phyloP scores from a whole-genome alignment of 2,888 invertebrate genomes.

The Polietes domitor region DNA sequence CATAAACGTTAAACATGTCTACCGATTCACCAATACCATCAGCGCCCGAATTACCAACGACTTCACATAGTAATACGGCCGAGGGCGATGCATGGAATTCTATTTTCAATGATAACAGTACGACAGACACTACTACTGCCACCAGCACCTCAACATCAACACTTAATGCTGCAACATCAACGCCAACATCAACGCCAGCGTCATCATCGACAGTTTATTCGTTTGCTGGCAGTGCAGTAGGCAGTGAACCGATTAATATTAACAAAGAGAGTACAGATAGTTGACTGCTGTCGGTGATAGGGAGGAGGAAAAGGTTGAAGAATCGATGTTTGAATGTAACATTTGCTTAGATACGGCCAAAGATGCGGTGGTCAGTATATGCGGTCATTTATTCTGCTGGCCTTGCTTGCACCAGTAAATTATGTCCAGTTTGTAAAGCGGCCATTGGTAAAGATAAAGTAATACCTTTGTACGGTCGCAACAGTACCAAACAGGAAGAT shows the following conservation, averaged over 20 bases:
- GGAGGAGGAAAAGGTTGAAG: slow-evolving; percentile 88
- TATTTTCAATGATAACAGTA: slow-evolving; percentile 49
- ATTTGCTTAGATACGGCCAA: slow-evolving; percentile 98
- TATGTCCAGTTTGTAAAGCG: slow-evolving; percentile 99
- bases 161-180: slow-evolving; percentile 20
- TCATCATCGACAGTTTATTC: slow-evolving; percentile 72
- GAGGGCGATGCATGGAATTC: slow-evolving; percentile 64
- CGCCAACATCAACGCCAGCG: slow-evolving; percentile 39
- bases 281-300: slow-evolving; percentile 58
- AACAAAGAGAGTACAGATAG: slow-evolving; percentile 49
- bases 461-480: slow-evolving; percentile 97
- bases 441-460: slow-evolving; percentile 98
- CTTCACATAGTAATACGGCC: slow-evolving; percentile 67
- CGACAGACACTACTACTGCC: too few species aligned
- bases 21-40: slow-evolving; percentile 68
- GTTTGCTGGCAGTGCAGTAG: slow-evolving; percentile 74
- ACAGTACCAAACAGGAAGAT: slow-evolving; percentile 94
- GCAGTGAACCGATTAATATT: slow-evolving; percentile 70
- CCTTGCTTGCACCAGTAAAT: slow-evolving; percentile 83
- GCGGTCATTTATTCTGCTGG: slow-evolving; percentile 97
- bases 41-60: slow-evolving; percentile 72
- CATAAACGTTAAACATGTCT: slow-evolving; percentile 67
- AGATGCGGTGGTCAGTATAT: slow-evolving; percentile 99
- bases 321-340: slow-evolving; percentile 97
- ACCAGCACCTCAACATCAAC: background rate